Evolutionary conservation across 2,888 invertebrate genomes (phyloP).

Genomic region (Brenthis hecate): DNA sequence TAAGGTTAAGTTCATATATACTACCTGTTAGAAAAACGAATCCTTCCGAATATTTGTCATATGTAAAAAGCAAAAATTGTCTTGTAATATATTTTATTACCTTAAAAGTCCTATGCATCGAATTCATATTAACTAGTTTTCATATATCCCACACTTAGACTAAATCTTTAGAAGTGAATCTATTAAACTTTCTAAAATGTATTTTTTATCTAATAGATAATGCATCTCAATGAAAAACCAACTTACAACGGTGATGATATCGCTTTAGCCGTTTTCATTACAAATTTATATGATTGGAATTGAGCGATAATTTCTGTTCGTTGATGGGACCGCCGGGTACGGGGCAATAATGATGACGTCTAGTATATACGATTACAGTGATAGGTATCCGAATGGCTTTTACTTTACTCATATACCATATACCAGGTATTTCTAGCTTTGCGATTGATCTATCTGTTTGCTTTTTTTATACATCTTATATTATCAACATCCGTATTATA

Average conservation of each 20-base stretch:
- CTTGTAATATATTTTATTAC: not conserved
- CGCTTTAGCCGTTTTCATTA: slow-evolving; percentile 50
- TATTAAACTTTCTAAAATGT: slow-evolving; percentile 20
- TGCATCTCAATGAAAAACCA: slow-evolving; percentile 28
- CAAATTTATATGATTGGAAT: slow-evolving; percentile 63
- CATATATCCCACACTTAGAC: not conserved
- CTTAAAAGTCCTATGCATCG: not conserved
- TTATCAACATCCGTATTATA: too few relatives aligned
- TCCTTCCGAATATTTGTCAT: too few relatives aligned
- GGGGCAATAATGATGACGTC: slow-evolving; percentile 58
- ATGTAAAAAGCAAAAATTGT: too few relatives aligned
- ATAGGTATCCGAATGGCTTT: slow-evolving; percentile 19
- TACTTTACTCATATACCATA: slow-evolving; percentile 11
- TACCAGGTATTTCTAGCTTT: not conserved
- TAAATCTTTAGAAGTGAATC: slow-evolving; percentile 12
- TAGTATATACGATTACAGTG: slow-evolving; percentile 63
- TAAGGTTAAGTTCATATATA: too few relatives aligned
- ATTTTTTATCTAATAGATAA: slow-evolving; percentile 15
- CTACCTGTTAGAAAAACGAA: too few relatives aligned
- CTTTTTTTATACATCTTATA: too few relatives aligned
- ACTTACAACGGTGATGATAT: slow-evolving; percentile 41
- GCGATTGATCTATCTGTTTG: not conserved
- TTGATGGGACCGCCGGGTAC: slow-evolving; percentile 57
- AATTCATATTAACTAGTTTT: not conserved
- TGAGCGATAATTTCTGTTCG: slow-evolving; percentile 66